Percentiles rank a stretch among this genome's conserved stretches.
These are phyloP conservation scores for Nematostella vectensis DNA, from an alignment of 92 coral and sea anemone species.

Conservation along the genomic window DNA sequence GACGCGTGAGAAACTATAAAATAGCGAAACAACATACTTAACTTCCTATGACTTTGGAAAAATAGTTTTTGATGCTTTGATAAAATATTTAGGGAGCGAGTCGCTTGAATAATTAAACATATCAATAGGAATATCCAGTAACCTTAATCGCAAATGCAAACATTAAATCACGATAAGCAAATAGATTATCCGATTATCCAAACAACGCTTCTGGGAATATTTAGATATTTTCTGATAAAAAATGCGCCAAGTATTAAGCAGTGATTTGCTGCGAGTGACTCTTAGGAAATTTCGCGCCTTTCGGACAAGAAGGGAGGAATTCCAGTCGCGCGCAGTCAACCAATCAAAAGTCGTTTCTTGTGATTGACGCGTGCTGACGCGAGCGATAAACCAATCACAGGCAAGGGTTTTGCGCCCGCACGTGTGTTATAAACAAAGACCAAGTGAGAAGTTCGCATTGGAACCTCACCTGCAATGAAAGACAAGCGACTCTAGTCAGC, in stretches of 20 bases:
- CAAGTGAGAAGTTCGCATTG: slow-evolving; percentile 28
- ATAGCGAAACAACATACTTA: slow-evolving; percentile 45
- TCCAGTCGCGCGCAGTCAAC: background rate
- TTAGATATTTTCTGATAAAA: background rate
- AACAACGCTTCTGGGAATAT: background rate
- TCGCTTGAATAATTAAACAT: slow-evolving; percentile 11
- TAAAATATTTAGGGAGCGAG: slow-evolving; percentile 37
- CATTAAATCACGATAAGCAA: background rate
- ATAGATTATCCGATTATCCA: background rate
- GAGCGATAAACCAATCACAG: slow-evolving; percentile 24
- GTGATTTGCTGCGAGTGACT: slow-evolving; percentile 22
- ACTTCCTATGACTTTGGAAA: slow-evolving; percentile 74
- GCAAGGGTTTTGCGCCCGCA: slow-evolving; percentile 22
- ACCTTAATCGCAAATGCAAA: background rate
- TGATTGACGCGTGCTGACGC: background rate
- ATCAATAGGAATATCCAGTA: slow-evolving; percentile 2
- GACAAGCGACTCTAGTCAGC: slow-evolving; percentile 53
- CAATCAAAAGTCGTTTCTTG: slow-evolving; percentile 8
- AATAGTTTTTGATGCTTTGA: slow-evolving; percentile 37
- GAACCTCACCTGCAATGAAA: slow-evolving; percentile 58
- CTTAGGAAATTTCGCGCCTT: slow-evolving; percentile 26
- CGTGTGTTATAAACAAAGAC: slow-evolving; percentile 32
- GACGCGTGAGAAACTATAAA: too few species aligned
- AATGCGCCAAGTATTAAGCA: background rate
- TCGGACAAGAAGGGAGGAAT: slow-evolving; percentile 14